Evolutionary conservation across 1,140 invertebrate genomes (phyloP).

Genomic region (Drosophila nasuta): DNA sequence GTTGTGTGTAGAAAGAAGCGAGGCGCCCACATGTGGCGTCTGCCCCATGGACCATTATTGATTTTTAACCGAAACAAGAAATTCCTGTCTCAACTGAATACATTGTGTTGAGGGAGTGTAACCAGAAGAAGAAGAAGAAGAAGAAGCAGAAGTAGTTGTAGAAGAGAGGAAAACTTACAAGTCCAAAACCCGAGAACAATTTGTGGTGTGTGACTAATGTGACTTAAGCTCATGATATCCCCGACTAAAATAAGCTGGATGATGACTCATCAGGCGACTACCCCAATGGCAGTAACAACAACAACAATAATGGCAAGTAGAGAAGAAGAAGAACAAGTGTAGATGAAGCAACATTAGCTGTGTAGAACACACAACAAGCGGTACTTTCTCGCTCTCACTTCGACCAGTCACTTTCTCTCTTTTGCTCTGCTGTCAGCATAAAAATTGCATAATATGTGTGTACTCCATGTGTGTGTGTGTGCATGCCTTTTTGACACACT

Average conservation of each 20-base stretch:
- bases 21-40: constrained; percentile 18
- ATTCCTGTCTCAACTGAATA: background rate
- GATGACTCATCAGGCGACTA: constrained; percentile 53
- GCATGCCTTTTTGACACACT: constrained; percentile 67
- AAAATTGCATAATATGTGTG: constrained; percentile 79
- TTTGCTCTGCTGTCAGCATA: constrained; percentile 60
- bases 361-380: constrained; percentile 10
- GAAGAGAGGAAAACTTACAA: constrained; percentile 32
- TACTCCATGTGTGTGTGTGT: constrained; percentile 6
- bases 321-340: background rate
- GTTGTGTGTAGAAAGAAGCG: background rate
- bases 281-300: constrained; percentile 34
- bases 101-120: background rate
- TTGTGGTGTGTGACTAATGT: constrained; percentile 24
- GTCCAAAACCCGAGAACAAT: constrained; percentile 6
- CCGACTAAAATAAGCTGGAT: constrained; percentile 10
- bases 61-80: constrained; percentile 38
- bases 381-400: constrained; percentile 32
- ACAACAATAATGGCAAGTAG: background rate
- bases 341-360: constrained; percentile 13
- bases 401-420: constrained; percentile 66
- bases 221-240: constrained; percentile 14
- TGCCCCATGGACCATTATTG: constrained; percentile 47
- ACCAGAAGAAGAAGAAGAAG: background rate
- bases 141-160: background rate